These are phyloP conservation scores for Drosophila asahinai DNA, from an alignment of 1,140 invertebrate genomes.

Conservation along the genomic window DNA sequence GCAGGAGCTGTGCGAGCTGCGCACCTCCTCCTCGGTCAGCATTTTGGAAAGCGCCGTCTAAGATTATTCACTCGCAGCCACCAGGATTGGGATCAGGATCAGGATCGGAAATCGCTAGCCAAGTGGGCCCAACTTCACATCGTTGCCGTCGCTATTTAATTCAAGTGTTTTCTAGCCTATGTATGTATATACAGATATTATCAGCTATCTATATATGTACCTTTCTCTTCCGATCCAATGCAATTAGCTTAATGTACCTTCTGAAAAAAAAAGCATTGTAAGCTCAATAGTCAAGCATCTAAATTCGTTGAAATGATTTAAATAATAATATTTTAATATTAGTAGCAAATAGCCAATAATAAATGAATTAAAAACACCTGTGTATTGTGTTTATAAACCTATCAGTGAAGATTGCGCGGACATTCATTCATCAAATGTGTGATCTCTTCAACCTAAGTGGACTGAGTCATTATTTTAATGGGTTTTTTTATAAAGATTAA, in stretches of 20 bases:
- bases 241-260: not conserved
- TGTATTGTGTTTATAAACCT: not conserved
- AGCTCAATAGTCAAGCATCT: not conserved
- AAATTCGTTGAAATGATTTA: conserved; percentile 13
- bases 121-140: not conserved
- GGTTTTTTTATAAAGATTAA: not conserved
- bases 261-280: not conserved
- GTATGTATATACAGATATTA: conserved; percentile 8
- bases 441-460: not conserved
- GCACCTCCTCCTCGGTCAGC: conserved; percentile 58
- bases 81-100: not conserved
- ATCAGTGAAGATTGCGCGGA: not conserved
- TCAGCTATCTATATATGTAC: conserved; percentile 7
- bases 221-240: conserved; percentile 3
- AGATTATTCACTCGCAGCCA: not conserved
- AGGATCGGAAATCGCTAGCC: not conserved
- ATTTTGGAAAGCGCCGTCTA: conserved; percentile 58
- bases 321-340: conserved; percentile 15
- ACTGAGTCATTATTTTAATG: not conserved
- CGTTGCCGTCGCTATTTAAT: conserved; percentile 11
- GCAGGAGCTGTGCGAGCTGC: conserved; percentile 85
- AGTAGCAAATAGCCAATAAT: not conserved
- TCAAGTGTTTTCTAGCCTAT: not conserved
- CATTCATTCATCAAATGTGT: not conserved
- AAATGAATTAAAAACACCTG: not conserved